These are phyloP conservation scores for Tetragonisca angustula DNA, from an alignment of 2,888 invertebrate species.

Conservation along the genomic window DNA sequence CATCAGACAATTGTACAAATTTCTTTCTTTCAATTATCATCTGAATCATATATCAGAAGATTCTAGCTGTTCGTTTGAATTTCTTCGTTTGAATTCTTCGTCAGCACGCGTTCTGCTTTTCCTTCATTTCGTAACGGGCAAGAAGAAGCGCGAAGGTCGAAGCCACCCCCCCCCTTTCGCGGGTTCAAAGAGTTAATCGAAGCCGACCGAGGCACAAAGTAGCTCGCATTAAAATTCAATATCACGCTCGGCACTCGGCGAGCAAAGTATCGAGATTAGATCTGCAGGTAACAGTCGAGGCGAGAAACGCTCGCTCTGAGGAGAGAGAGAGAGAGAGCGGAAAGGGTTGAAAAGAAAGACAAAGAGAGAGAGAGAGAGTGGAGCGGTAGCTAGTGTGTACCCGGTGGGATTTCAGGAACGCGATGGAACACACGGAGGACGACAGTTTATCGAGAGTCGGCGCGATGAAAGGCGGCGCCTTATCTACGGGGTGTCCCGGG, in stretches of 20 bases:
- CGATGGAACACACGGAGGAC: slow-evolving; percentile 63
- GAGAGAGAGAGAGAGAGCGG: neutral
- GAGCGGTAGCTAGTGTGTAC: slow-evolving; percentile 66
- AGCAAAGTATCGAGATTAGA: slow-evolving; percentile 64
- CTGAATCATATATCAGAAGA: too few species aligned
- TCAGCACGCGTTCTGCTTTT: too few species aligned
- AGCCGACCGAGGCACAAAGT: slow-evolving; percentile 37
- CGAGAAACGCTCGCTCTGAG: slow-evolving; percentile 54
- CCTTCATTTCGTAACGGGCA: neutral
- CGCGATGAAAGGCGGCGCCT: slow-evolving; percentile 80
- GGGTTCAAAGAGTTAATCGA: slow-evolving; percentile 43
- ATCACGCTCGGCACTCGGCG: slow-evolving; percentile 53
- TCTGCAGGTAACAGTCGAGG: slow-evolving; percentile 61
- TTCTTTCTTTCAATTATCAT: too few species aligned
- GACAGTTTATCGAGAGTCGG: slow-evolving; percentile 79
- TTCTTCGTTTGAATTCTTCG: neutral
- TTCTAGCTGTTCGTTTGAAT: neutral
- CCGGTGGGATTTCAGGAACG: slow-evolving; percentile 72
- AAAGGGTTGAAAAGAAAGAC: neutral
- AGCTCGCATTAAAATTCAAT: slow-evolving; percentile 61
- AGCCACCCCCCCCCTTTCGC: neutral
- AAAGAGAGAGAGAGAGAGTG: slow-evolving; percentile 19
- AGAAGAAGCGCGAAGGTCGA: neutral
- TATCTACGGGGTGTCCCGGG: slow-evolving; percentile 77
- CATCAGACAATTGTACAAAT: too few species aligned